A percentile compares a stretch with the other conserved stretches of the same genome.
Evolutionary conservation across 1,140 invertebrate species (phyloP).

Genomic region (Lepidostoma basale): DNA sequence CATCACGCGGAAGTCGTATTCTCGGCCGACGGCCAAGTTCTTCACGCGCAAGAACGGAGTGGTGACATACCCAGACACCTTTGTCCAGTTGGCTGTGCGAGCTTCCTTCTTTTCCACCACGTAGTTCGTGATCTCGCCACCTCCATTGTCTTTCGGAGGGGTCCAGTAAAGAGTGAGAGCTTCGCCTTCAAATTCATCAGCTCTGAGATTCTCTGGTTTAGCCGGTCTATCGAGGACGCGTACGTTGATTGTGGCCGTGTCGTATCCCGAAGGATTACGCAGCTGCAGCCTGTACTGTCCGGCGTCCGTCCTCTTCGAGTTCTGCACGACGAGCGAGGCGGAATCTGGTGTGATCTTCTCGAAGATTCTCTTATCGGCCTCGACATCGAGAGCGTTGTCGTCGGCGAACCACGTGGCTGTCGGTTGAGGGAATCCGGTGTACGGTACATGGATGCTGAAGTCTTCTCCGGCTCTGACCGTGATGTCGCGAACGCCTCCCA

Average conservation of each 20-base stretch:
- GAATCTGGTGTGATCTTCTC: slow-evolving; percentile 86
- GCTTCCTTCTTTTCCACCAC: slow-evolving; percentile 93
- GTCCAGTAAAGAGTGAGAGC: slow-evolving; percentile 94
- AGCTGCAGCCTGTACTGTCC: slow-evolving; percentile 93
- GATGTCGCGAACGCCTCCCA: slow-evolving; percentile 91
- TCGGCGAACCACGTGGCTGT: slow-evolving; percentile 91
- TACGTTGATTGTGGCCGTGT: slow-evolving; percentile 92
- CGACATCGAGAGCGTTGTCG: slow-evolving; percentile 72
- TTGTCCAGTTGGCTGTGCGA: slow-evolving; percentile 81
- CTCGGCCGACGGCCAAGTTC: slow-evolving; percentile 86
- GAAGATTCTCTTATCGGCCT: slow-evolving; percentile 79
- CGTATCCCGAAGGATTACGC: slow-evolving; percentile 93
- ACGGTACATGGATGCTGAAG: slow-evolving; percentile 95
- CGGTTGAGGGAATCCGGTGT: slow-evolving; percentile 93
- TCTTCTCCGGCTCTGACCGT: slow-evolving; percentile 96
- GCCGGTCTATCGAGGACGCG: slow-evolving; percentile 90
- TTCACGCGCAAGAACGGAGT: slow-evolving; percentile 87
- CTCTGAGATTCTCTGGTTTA: slow-evolving; percentile 84
- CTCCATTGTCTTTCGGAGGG: slow-evolving; percentile 94
- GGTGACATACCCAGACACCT: slow-evolving; percentile 90
- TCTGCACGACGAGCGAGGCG: slow-evolving; percentile 89
- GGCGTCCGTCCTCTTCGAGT: slow-evolving; percentile 87
- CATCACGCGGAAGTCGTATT: slow-evolving; percentile 97
- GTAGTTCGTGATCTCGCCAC: slow-evolving; percentile 94
- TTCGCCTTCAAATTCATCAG: slow-evolving; percentile 94